Percentiles rank a stretch among this genome's conserved stretches.
These are phyloP conservation scores for Trochalopteron elliotii DNA, from an alignment of 2,113 vertebrate genomes.

Conservation along the genomic window DNA sequence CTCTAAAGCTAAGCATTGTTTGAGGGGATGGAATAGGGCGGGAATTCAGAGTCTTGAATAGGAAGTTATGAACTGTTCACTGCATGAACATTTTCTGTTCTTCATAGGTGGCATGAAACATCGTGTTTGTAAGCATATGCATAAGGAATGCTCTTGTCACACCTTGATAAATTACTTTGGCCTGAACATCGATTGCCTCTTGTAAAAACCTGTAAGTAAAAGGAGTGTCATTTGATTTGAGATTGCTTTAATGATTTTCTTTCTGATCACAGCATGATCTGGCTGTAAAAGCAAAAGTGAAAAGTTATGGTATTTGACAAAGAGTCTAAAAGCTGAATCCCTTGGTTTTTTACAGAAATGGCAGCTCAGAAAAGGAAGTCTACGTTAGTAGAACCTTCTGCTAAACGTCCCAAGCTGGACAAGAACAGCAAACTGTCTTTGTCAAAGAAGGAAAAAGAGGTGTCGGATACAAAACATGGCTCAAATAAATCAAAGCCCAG, in stretches of 20 bases:
- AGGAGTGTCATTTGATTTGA: neutral
- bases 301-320: neutral
- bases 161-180: conserved; percentile 72
- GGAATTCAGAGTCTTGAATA: neutral
- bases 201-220: conserved; percentile 79
- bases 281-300: neutral
- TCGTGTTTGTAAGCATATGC: conserved; percentile 55
- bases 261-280: neutral
- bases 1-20: neutral
- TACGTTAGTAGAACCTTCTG: conserved; percentile 67
- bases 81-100: neutral
- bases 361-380: conserved; percentile 79
- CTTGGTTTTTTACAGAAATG: conserved; percentile 76
- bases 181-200: conserved; percentile 67
- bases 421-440: conserved; percentile 60
- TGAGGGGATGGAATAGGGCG: neutral
- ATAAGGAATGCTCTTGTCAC: conserved; percentile 79
- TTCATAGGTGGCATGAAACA: conserved; percentile 69
- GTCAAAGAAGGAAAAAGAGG: conserved; percentile 66
- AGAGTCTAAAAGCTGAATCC: conserved; percentile 5
- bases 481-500: conserved; percentile 66
- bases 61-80: neutral
- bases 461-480: conserved; percentile 68
- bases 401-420: conserved; percentile 74
- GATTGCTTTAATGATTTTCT: neutral